Base-by-base conservation (phyloP, 2,113 vertebrate species). In the Neopipo cinnamomea region DNA sequence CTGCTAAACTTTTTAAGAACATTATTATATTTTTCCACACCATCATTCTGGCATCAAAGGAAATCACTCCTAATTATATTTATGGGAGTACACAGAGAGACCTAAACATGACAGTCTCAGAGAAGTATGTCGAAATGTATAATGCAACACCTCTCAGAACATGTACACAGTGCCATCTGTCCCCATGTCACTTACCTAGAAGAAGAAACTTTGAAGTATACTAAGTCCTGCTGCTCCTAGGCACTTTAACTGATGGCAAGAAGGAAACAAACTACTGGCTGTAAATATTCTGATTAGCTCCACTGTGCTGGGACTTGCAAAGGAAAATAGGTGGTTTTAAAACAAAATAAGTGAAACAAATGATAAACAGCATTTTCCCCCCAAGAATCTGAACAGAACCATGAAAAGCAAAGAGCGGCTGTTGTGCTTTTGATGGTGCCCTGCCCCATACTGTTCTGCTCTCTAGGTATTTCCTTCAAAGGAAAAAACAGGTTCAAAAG, bases 141-240 rank as follows among this genome's bases (percentile, higher is more conserved):
- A 84, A 84, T 56, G 42, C 79, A 77, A 49, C 56, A 77, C 10
- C 56, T 72, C 77, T 86, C 49, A 8, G 16, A 94, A 77, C 9
- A 79, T 0, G 0, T 68, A 41, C 44, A 41, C 52, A 49, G 22
- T 53, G 62, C 16, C 35, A 35, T 41, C 28, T 82, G 42, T 82
- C 67, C 53, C 50, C 59, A 28, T 20, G 55, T 46, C 62, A 79
- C 59, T 73, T 42, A 88, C 6, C 85, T 23, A 50, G 55, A 90
- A 88, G 14, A 85, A 83, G 67, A 74, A 85, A 85, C 81, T 92
- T 42, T 62, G 81, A 96, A 93, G 71, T 80, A 35, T 35, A 90
- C 12, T 44, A 85, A 95, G 46, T 58, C 68, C 59, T 84, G 50
- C 55, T 58, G 31, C 89, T 91, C 59, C 63, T 46, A 85, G 41